Percentiles rank a stretch among this genome's conserved stretches.
Conservation (phyloP, 2,888 invertebrate species). For the Calliopum simillimum region DNA sequence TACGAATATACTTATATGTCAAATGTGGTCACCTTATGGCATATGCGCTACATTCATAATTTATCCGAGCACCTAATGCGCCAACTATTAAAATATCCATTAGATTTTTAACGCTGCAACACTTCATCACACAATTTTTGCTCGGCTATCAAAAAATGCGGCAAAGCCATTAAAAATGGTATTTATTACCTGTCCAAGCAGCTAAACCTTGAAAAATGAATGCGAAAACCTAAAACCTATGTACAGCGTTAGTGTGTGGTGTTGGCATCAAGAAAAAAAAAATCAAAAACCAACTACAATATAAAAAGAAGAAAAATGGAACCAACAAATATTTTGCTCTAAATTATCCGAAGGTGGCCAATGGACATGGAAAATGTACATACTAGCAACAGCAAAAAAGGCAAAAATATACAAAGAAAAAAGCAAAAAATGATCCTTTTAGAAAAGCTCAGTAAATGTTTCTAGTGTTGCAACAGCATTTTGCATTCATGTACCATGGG, state of each 20-base stretch:
- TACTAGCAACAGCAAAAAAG: neutral
- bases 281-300: too few relatives aligned
- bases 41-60: conserved; percentile 11
- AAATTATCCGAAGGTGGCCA: conserved; percentile 45
- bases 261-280: conserved; percentile 33
- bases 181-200: conserved; percentile 53
- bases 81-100: conserved; percentile 41
- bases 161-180: conserved; percentile 58
- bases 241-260: conserved; percentile 17
- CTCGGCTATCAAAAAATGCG: conserved; percentile 51
- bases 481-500: too few relatives aligned
- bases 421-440: conserved; percentile 33
- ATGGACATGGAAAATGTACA: conserved; percentile 40
- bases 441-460: conserved; percentile 11
- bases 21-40: neutral
- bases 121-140: conserved; percentile 42
- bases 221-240: conserved; percentile 35
- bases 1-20: too few relatives aligned
- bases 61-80: conserved; percentile 28
- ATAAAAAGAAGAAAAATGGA: conserved; percentile 28
- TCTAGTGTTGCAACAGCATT: conserved; percentile 10
- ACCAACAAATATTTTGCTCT: conserved; percentile 42
- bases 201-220: conserved; percentile 43
- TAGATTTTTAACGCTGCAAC: conserved; percentile 37
- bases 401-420: neutral